Evolutionary conservation across 2,113 vertebrate genomes (phyloP).

Genomic region (Triplophysa tibetana): DNA sequence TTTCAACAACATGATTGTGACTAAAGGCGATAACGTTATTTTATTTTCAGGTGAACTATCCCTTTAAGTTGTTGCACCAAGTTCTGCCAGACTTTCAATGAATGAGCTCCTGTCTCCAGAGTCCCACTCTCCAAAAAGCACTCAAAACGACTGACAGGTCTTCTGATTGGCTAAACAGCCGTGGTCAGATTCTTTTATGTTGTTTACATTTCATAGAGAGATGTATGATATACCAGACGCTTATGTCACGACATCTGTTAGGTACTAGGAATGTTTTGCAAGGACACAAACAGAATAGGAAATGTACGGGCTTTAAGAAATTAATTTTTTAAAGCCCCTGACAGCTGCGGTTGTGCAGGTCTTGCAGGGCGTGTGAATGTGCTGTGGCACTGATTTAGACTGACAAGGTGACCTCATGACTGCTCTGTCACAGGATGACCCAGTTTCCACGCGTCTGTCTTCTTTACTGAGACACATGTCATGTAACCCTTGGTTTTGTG

Average conservation of each 20-base stretch:
- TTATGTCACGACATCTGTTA: background rate
- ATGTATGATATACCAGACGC: constrained; percentile 10
- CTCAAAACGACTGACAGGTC: background rate
- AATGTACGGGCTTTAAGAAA: no score
- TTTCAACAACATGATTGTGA: no score
- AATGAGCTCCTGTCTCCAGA: background rate
- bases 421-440: constrained; percentile 30
- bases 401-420: constrained; percentile 37
- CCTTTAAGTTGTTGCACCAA: background rate
- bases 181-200: background rate
- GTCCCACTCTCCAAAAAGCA: background rate
- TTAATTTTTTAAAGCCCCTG: no score
- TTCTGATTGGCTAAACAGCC: background rate
- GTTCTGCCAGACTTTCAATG: background rate
- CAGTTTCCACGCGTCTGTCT: constrained; percentile 7
- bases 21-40: no score
- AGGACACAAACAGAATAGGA: no score
- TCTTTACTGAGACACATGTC: background rate
- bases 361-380: constrained; percentile 11
- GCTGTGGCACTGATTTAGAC: constrained; percentile 28
- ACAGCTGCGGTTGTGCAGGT: no score
- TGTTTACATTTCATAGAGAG: background rate
- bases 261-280: background rate
- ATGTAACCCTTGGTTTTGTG: background rate
- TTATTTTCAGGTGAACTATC: no score